Conservation (phyloP, 2,888 invertebrate genomes). For the Tinea trinotella region DNA sequence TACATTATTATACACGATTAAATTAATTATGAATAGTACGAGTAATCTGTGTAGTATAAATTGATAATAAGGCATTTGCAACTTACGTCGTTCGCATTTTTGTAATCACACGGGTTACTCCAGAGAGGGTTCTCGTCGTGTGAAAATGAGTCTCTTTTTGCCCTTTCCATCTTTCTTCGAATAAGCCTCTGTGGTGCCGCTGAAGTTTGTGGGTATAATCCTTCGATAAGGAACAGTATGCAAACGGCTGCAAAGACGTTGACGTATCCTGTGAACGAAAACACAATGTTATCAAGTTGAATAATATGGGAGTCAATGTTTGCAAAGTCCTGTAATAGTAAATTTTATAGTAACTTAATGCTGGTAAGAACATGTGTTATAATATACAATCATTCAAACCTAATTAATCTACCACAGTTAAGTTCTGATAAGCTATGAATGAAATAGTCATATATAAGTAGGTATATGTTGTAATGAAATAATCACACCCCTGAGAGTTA, state of each 20-base stretch:
- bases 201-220: conserved; percentile 47
- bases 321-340: too few species aligned
- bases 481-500: conserved; percentile 6
- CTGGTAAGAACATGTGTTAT: too few species aligned
- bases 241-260: conserved; percentile 65
- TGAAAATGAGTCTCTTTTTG: conserved; percentile 29
- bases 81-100: conserved; percentile 13
- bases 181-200: conserved; percentile 46
- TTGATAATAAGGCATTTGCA: not conserved
- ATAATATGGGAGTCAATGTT: too few species aligned
- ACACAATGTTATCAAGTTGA: not conserved
- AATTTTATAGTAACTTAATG: too few species aligned
- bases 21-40: too few species aligned
- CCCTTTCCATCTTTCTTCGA: conserved; percentile 32
- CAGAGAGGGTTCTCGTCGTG: conserved; percentile 45
- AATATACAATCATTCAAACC: too few species aligned
- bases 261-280: conserved; percentile 51
- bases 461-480: not conserved
- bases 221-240: conserved; percentile 52
- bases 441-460: not conserved
- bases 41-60: too few species aligned
- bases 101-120: conserved; percentile 58
- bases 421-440: not conserved
- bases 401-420: too few species aligned
- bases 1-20: too few species aligned